Percentiles rank a stretch among this genome's conserved stretches.
Evolutionary conservation across 2,113 vertebrate genomes (phyloP).

Genomic region (Otocyon megalotis): DNA sequence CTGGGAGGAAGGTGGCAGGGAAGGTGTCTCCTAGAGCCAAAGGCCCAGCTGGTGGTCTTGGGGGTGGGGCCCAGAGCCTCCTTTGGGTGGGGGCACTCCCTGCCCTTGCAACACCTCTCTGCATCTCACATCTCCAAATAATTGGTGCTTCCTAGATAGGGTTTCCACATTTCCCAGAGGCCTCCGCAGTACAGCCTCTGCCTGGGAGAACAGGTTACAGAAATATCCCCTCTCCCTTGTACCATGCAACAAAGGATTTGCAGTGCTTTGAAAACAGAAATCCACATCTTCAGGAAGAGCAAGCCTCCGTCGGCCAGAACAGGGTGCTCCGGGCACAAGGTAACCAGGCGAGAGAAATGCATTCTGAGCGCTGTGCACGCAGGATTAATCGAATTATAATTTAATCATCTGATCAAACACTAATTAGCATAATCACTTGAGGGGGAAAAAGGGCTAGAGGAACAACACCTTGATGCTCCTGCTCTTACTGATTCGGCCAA

Average conservation of each 20-base stretch:
- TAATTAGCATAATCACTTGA: conserved; percentile 96
- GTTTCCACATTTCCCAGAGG: not conserved
- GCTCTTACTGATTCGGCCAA: conserved; percentile 78
- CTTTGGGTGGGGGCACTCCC: not conserved
- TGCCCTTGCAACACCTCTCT: not conserved
- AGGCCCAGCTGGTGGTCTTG: rapidly evolving
- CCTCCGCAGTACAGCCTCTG: not conserved
- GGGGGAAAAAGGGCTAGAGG: conserved; percentile 89
- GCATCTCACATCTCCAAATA: not conserved
- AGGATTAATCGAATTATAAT: conserved; percentile 94
- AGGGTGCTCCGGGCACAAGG: conserved; percentile 80
- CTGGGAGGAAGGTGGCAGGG: not conserved
- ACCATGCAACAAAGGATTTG: not conserved
- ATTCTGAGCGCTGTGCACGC: conserved; percentile 91
- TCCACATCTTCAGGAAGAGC: conserved; percentile 40
- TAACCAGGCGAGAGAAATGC: conserved; percentile 89
- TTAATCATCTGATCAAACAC: conserved; percentile 98
- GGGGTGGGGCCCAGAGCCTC: too few relatives aligned
- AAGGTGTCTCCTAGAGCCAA: not conserved
- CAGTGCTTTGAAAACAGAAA: conserved; percentile 55
- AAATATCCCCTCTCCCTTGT: conserved; percentile 40
- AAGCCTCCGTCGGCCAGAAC: conserved; percentile 57
- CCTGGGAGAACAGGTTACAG: conserved; percentile 34
- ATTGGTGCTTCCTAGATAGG: not conserved
- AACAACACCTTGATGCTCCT: conserved; percentile 88